These are phyloP conservation scores for Agapornis canus DNA, from an alignment of 2,797 vertebrate genomes.

Conservation along the genomic window DNA sequence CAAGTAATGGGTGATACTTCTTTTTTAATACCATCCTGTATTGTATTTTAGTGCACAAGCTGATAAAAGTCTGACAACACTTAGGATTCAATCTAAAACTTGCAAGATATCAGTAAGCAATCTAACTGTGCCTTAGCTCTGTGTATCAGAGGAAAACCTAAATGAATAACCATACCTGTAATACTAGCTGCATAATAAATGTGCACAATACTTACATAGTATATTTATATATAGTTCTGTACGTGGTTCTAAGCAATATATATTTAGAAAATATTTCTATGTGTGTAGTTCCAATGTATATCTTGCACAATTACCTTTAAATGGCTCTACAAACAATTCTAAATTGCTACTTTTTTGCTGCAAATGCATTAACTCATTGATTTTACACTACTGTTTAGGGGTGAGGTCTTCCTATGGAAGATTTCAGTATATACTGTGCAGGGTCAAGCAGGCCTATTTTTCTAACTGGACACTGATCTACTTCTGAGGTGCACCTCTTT, in stretches of 20 bases:
- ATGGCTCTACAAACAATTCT: constrained; percentile 14
- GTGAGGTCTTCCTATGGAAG: neutral
- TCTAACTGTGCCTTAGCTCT: neutral
- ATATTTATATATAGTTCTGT: neutral
- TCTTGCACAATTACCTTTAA: constrained; percentile 3
- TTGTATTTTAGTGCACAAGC: neutral
- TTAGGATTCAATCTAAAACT: neutral
- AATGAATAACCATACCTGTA: neutral
- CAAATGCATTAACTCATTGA: neutral
- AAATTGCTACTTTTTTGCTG: neutral
- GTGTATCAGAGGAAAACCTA: neutral
- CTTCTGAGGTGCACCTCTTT: neutral
- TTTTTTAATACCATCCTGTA: neutral
- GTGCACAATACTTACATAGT: neutral
- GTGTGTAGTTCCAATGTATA: neutral
- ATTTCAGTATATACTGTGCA: neutral
- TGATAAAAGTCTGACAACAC: neutral
- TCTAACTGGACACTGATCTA: neutral
- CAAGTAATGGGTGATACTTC: neutral
- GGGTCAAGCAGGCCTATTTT: neutral
- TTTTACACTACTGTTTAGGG: neutral
- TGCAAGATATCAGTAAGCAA: neutral
- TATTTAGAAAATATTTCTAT: neutral
- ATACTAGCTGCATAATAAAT: neutral
- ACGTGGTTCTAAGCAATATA: neutral